A percentile compares a stretch with the other conserved stretches of the same genome.
Conservation (phyloP, 2,113 vertebrate species). For the Excalfactoria chinensis region DNA sequence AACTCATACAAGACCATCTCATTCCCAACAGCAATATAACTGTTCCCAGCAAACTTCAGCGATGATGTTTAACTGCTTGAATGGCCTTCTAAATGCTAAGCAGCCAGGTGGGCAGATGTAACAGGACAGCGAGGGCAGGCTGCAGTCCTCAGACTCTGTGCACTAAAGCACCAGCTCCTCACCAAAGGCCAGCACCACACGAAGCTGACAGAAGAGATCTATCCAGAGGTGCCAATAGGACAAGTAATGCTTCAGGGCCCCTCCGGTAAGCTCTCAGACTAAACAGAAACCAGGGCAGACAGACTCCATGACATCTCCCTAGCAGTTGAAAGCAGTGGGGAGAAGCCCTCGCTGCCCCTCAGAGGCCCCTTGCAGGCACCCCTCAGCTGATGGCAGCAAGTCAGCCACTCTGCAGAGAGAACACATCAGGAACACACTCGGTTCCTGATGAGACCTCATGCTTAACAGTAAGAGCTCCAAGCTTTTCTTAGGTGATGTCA, state of each 20-base stretch:
- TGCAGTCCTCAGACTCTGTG: neutral
- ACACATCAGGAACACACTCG: neutral
- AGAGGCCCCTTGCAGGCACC: neutral
- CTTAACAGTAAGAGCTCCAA: neutral
- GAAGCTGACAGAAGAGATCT: neutral
- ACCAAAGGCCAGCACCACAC: neutral
- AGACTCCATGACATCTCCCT: neutral
- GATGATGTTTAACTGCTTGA: neutral
- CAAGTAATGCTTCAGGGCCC: neutral
- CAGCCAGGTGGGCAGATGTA: neutral
- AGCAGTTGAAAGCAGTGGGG: rapidly evolving
- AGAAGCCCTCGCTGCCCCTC: neutral
- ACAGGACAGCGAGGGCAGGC: neutral
- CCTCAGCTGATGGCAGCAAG: rapidly evolving
- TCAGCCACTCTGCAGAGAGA: neutral
- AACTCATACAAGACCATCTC: neutral
- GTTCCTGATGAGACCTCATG: neutral
- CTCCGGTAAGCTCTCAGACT: neutral
- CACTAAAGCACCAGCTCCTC: neutral
- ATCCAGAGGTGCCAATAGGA: neutral
- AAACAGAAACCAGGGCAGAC: neutral
- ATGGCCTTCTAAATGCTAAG: neutral
- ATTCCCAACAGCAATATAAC: neutral
- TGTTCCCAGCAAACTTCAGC: neutral
- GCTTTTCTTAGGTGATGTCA: neutral